Evolutionary conservation across 1,140 invertebrate genomes (phyloP), one percentile per base, ranked within the genome.

Genomic region (Drosophila nigromelanica): DNA sequence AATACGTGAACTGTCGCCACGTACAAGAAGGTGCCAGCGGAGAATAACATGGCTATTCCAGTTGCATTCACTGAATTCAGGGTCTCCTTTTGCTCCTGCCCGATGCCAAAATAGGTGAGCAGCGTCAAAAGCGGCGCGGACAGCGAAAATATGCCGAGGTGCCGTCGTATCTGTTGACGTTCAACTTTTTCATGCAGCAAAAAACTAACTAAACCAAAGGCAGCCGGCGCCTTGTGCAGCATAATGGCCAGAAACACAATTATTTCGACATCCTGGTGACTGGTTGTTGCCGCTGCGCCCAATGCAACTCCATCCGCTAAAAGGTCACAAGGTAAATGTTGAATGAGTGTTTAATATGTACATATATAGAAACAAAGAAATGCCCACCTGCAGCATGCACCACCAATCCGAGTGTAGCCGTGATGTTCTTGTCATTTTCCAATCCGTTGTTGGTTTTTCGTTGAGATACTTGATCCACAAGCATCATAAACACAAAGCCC

Each of bases 211-310:
- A 99, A 93, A 37, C 98, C 99, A 94, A 99, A 99, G 6, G 99
- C 98, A 24, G 99, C 98, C 4, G 99, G 99, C 11, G 98, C 98
- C 93, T 99, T 99, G 90, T 99, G 99, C 12, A 99, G 93, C 98
- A 99, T 99, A 73, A 99, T 99, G 24, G 99, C 99, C 37, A 99
- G 92, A 92, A 99, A 99, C 15, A 99, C 98, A 73, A 99, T 98
- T 81, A 98, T 95, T 93, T 99, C 98, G 4, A 99, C 97, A 89
- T 99, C 98, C 15, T 97, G 95, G 87, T 99, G 97, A 5, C 97
- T 96, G 1, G 98, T 98, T 0, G 97, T 97, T 0, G 98, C 98
- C 1, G 99, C 98, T 21, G 98, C 98, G 48, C 99, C 99, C 11
- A 99, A 92, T 3, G 99, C 98, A 39, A 99, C 95, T 24, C 99